Percentiles rank a stretch among this genome's conserved stretches.
phyloP scores from a whole-genome alignment of 2,113 vertebrate genomes.

The Myotis yumanensis region DNA sequence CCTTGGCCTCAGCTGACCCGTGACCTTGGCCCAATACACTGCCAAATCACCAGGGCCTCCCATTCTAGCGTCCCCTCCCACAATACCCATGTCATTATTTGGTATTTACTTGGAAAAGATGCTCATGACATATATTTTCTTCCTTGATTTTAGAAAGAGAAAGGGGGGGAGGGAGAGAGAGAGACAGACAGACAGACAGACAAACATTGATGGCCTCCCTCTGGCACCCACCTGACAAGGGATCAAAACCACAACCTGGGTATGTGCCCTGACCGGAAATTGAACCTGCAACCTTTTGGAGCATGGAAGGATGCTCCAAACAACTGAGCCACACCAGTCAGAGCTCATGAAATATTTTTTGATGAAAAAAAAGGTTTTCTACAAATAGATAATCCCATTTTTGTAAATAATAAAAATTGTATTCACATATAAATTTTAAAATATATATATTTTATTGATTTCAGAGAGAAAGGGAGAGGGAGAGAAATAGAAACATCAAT shows the following conservation, averaged over 20 bases:
- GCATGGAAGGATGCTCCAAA: background rate
- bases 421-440: background rate
- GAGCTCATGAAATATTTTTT: background rate
- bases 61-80: background rate
- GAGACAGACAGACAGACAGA: no score
- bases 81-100: background rate
- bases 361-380: background rate
- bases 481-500: no score
- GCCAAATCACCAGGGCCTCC: background rate
- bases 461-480: no score
- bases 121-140: background rate
- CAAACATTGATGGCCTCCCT: background rate
- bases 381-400: background rate
- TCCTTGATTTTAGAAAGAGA: no score
- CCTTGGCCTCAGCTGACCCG: background rate
- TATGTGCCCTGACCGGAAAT: background rate
- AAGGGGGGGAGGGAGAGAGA: no score
- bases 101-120: background rate
- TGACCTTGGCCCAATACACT: background rate
- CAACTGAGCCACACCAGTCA: background rate
- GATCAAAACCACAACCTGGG: background rate
- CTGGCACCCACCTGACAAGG: background rate
- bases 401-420: background rate
- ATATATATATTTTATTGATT: no score
- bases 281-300: background rate